Evolutionary conservation across 2,113 vertebrate species (phyloP), one percentile per base, ranked within the genome.

Genomic region (Neolamprologus hecqui): DNA sequence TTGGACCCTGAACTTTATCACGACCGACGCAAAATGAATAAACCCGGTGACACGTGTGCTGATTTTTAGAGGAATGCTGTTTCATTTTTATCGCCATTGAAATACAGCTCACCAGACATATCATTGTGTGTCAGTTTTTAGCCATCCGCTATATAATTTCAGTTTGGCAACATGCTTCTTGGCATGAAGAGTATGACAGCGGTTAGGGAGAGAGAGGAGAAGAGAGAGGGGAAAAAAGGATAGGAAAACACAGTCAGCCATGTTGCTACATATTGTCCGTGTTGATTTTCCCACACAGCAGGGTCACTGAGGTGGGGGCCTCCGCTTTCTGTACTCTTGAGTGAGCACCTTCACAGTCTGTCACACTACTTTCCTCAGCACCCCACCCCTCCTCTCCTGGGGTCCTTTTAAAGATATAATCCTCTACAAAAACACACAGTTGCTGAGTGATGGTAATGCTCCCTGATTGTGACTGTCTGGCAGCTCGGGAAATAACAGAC

Each of bases 401-500:
- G 87, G 89, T 79, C 54, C 86, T 93, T 95, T 93, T 91, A 93
- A 86, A 95, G 90, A 91, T 88, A 89, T 95, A 95, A 95, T 96
- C 94, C 94, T 92, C 89, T 90, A 89, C 85, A 90, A 95, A 93
- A 95, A 94, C 90, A 94, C 93, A 91, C 86, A 91, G 93, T 90
- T 88, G 93, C 90, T 94, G 95, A 96, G 93, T 95, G 94, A 96
- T 90, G 91, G 77, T 94, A 92, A 95, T 92, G 84, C 92, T 92
- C 88, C 81, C 82, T 82, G 83, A 93, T 94, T 93, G 92, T 85
- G 91, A 93, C 86, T 89, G 92, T 92, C 92, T 90, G 86, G 90
- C 85, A 85, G 84, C 85, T 81, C 12, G 53, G 84, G 91, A 91
- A 82, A 87, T 77, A 87, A 80, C 83, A 89, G 82, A 88, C 53